Percentiles rank a stretch among this genome's conserved stretches.
Conservation (phyloP, 2,888 invertebrate genomes). For the Pseudococcus viburni region DNA sequence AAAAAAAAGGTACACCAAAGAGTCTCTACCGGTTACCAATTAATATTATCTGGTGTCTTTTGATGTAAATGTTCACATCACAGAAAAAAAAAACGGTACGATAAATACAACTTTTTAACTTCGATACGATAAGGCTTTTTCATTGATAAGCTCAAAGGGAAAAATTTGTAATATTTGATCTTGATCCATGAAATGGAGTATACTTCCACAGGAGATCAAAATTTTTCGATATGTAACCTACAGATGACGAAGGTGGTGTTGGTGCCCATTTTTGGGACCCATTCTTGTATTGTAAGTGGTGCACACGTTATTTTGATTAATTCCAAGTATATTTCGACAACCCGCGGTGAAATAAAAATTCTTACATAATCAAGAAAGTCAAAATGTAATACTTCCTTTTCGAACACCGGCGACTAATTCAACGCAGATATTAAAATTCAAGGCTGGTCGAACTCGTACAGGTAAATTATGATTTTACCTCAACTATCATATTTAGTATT, state of each 20-base stretch:
- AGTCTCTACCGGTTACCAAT: constrained; percentile 21
- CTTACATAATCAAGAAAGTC: neutral
- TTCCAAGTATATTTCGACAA: neutral
- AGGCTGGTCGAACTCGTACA: neutral
- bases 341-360: neutral
- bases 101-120: neutral
- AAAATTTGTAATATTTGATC: no score
- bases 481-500: neutral
- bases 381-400: neutral
- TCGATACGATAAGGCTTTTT: neutral
- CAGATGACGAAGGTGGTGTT: no score
- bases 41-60: neutral
- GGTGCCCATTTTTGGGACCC: no score
- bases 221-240: neutral
- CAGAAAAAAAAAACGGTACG: no score
- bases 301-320: neutral
- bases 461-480: constrained; percentile 3
- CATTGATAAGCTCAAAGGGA: no score
- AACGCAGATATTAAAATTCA: constrained; percentile 39
- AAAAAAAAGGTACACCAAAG: neutral
- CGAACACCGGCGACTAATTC: neutral
- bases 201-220: neutral
- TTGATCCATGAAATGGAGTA: no score
- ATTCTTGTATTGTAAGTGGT: neutral
- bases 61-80: neutral